phyloP scores from a whole-genome alignment of 2,113 vertebrate species.

The Balaeniceps rex region DNA sequence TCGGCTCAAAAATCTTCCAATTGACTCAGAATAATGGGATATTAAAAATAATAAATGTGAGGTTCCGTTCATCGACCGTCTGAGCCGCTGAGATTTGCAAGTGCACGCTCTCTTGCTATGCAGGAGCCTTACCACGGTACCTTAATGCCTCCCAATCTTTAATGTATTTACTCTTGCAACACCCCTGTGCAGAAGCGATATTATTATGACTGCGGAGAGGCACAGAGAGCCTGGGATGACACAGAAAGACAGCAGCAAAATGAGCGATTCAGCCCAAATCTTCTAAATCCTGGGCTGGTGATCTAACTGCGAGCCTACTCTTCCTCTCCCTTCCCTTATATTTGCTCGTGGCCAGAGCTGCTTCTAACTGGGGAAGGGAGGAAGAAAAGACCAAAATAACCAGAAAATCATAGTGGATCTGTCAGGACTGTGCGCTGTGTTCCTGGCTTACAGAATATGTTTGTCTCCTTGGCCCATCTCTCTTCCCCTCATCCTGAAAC shows the following conservation, averaged over 20 bases:
- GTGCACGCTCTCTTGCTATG: neutral
- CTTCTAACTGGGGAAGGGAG: neutral
- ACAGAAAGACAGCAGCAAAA: conserved; percentile 35
- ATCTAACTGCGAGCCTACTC: neutral
- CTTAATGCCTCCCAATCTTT: conserved; percentile 45
- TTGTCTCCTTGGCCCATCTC: neutral
- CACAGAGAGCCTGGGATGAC: neutral
- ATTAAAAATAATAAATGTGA: conserved; percentile 28
- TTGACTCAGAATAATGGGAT: neutral
- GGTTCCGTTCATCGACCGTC: neutral
- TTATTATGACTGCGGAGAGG: neutral
- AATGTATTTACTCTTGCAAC: conserved; percentile 31
- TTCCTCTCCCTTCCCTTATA: neutral
- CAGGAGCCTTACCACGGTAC: neutral
- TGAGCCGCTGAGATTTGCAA: neutral
- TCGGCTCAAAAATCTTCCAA: neutral
- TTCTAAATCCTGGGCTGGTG: neutral
- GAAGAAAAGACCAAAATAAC: neutral
- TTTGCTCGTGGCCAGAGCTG: neutral
- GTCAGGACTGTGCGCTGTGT: too few relatives aligned
- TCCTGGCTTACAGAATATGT: neutral
- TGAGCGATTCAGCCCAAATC: neutral
- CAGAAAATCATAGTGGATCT: neutral
- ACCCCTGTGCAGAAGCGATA: neutral
- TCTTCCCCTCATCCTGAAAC: neutral